These are phyloP conservation scores for Ceratotherium simum DNA, from an alignment of 2,113 vertebrate genomes.

Conservation along the genomic window DNA sequence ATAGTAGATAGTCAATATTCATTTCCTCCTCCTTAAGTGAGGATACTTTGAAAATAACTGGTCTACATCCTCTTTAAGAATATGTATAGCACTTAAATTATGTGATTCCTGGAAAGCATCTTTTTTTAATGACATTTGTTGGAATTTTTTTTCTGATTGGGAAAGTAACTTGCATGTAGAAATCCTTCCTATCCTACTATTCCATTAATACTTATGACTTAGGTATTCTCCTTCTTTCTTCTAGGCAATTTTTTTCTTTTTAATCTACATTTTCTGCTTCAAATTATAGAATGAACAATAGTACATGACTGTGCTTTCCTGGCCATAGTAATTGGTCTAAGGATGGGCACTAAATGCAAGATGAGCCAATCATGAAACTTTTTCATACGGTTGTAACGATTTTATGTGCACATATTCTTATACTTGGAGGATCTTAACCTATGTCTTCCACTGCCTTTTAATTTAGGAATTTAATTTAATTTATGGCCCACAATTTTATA, in stretches of 20 bases:
- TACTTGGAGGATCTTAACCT: not conserved
- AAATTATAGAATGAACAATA: not conserved
- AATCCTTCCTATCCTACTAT: not conserved
- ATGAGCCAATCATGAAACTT: not conserved
- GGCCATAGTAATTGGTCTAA: not conserved
- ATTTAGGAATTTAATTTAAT: not conserved
- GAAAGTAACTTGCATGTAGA: not conserved
- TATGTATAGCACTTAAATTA: not conserved
- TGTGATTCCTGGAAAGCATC: not conserved
- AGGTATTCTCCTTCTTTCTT: not conserved
- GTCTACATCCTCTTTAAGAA: not conserved
- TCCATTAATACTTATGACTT: not conserved
- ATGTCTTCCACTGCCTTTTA: not conserved
- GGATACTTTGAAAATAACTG: not conserved
- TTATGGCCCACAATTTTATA: not conserved
- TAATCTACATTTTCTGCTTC: slow-evolving; percentile 1
- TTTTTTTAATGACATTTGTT: not conserved
- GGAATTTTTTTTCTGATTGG: not conserved
- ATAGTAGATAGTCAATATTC: not conserved
- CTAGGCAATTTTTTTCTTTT: not conserved
- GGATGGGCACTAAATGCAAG: not conserved
- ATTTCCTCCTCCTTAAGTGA: not conserved
- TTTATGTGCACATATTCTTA: not conserved
- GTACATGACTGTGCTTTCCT: not conserved
- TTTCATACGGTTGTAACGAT: not conserved